Base-by-base conservation (phyloP, 2,797 vertebrate genomes). In the Coreius guichenoti region DNA sequence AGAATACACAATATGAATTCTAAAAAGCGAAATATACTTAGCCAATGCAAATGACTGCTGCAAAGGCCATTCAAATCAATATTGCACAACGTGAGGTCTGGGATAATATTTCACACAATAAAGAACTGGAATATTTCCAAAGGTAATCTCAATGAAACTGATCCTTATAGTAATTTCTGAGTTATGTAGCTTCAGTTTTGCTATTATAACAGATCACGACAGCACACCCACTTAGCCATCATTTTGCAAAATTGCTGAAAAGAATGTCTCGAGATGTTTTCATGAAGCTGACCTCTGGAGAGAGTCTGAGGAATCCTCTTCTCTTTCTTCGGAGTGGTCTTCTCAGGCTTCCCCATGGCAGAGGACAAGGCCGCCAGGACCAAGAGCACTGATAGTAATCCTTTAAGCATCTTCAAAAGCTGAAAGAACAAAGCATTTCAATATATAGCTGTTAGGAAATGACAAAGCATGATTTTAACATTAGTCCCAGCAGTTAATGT, bases 221-320 rank as follows among this genome's bases (percentile, higher is more conserved):
- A 68, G 17, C 65, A 68, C 19, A 19, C 65, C 16, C 2, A 1
- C 19, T 36, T 4, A 29, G 19, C 21, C 45, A 17, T 17, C 1
- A 33, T 51, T 80, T 51, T n/a, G 31, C 36, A 19, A 47, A 73
- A 61, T 21, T 61, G 33, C 19, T 76, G 23, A 36, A 76, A 65
- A 36, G 0, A 39, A 54, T 39, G n/a, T 26, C 31, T 58, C 12
- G 49, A 56, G 4, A 19, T 16, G 11, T 19, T 61, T 33, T 8
- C 14, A 26, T 19, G 29, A 67, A 39, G 39, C 90, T 83, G 88
- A 99, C 98, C 98, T 97, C 98, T 96, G 90, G 97, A 98, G 26
- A 99, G 96, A 5, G 97, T 98, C 93, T 99, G 97, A 54, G 97
- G 97, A 69, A 96, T 88, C 81, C 95, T 95, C 88, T 93, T 96